Base-by-base conservation (phyloP, 2,888 invertebrate genomes). In the Lithophane semibrunnea region DNA sequence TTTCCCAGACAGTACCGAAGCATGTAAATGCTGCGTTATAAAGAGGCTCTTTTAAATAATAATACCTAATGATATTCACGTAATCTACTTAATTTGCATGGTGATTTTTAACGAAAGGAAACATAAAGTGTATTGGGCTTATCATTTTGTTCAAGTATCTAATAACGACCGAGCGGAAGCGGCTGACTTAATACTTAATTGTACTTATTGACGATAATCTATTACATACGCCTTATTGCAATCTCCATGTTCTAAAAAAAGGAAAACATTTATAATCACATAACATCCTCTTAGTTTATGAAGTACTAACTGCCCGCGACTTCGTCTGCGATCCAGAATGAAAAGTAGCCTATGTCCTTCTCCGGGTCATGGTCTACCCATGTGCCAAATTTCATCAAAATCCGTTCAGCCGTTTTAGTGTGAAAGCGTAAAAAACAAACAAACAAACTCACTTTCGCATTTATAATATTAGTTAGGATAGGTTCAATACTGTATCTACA, bases 31-130 rank as follows among this genome's bases (percentile, higher is more conserved):
- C 13, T 9, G 47, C 29, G 24, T 37, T 49, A 49, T 69, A 61
- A 24, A 68, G 37, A 65, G 72, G 49, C 21, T 63, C 54, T 64
- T 79, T 71, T 72, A 42, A 83, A 76, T 65, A 78, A 83, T 72
- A 65, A 72, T 77, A 49, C 60, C 18, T 83, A 78, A 81, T 69
- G 72, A 66, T 72, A 84, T 80, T 80, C 69, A 66, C 18, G 75
- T 75, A 84, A 84, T 80, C 85, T 80, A 72, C 69, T 80, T 73
- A 60, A 75, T 82, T 84, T 84, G 85, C 80, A 84, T 84, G 54
- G 81, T 73, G 69, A 73, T 80, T 82, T 82, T 72, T 61, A 84
- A 80, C 75, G 29, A 80, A 80, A 73, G 85, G 81, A 80, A 82
- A 80, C 63, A 72, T 80, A 80, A 72, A 82, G 64, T 79, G 71